phyloP scores from a whole-genome alignment of 53 echinoderm and acorn worm species.

The Zoroaster sp. region DNA sequence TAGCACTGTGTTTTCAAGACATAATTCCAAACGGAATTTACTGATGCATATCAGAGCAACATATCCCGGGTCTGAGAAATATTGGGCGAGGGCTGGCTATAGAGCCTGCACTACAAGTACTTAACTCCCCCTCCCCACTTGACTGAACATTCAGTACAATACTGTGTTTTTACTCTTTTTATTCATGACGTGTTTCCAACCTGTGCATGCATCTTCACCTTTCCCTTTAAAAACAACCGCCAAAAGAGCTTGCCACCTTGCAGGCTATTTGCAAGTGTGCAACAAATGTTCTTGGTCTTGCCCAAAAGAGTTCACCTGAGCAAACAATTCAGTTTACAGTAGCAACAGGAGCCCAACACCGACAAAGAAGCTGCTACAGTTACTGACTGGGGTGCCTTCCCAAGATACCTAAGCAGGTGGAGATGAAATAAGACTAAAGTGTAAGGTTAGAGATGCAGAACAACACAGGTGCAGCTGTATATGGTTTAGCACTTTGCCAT shows the following conservation, averaged over 20 bases:
- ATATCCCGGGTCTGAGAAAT: background rate
- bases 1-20: background rate
- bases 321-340: constrained; percentile 14
- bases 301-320: constrained; percentile 43
- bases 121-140: background rate
- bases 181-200: background rate
- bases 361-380: constrained; percentile 46
- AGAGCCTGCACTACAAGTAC: background rate
- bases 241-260: background rate
- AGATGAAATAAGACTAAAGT: background rate
- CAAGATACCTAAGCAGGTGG: constrained; percentile 32
- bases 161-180: no score
- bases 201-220: background rate
- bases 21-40: background rate
- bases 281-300: constrained; percentile 22
- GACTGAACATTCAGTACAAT: background rate
- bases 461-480: background rate
- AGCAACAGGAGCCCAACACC: constrained; percentile 15
- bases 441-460: background rate
- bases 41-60: background rate
- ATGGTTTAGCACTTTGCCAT: no score
- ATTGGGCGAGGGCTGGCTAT: background rate
- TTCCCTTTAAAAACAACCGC: background rate
- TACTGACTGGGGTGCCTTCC: constrained; percentile 37
- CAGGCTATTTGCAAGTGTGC: constrained; percentile 20